Base-by-base conservation (phyloP, 2,113 vertebrate genomes). In the Dipodomys stephensi region DNA sequence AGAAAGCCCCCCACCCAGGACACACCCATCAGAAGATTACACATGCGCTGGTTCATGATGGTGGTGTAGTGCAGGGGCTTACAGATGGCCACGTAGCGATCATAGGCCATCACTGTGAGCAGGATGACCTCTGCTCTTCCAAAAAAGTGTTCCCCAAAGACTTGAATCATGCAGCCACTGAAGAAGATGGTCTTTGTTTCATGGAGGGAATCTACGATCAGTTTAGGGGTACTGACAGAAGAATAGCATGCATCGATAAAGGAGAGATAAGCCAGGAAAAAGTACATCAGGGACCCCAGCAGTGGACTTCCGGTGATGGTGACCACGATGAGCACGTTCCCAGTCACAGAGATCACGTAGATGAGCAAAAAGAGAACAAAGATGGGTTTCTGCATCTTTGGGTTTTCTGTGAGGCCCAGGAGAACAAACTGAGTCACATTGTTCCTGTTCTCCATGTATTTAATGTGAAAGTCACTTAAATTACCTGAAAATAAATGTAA, bases 41-140 rank as follows among this genome's bases (percentile, higher is more conserved):
- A 97, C 0, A 78, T 11, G 0, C 1, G 11, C 67, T 11, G 65
- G 44, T 88, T 97, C 93, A 97, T 95, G 67, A 98, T 81, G 28
- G 4, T 7, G 0, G 73, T 85, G 1, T 97, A 98, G 64, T 49
- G 95, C 39, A 98, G 83, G 10, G 98, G 96, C 64, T 86, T 94
- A 87, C 98, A 98, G 72, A 98, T 90, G 19, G 98, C 97, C 30
- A 80, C 8, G 0, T 91, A 97, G 32, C 39, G 44, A 2, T 98
- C 95, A 0, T 96, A 98, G 6, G 98, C 98, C 98, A 97, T 98
- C 60, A 95, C 95, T 0, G 95, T 96, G 7, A 98, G 97, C 35
- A 98, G 77, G 83, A 95, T 97, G 53, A 81, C 74, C 32, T 97
- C 96, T 10, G 96, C 94, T 25, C 92, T 94, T 68, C 97, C 97